Evolutionary conservation across 2,797 vertebrate genomes (phyloP), one percentile per base, ranked within the genome.

Genomic region (Alcedo atthis): DNA sequence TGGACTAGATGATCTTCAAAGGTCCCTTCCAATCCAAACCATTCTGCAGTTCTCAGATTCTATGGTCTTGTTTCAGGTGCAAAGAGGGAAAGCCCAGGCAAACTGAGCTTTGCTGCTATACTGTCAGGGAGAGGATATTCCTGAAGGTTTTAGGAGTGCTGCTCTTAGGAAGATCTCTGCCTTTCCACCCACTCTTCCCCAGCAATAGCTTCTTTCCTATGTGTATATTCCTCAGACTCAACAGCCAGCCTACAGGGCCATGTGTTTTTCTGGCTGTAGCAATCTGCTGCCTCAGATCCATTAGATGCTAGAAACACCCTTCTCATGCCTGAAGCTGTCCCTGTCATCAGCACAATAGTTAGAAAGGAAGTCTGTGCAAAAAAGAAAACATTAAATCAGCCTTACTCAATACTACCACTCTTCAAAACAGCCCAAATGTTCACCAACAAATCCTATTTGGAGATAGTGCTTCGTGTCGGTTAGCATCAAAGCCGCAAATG

Each of bases 191-290:
- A 25, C 42, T 26, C 9, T 77, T 45, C 48, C 22, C 30, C 43
- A 59, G 77, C 40, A 77, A 12, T 26, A 82, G 46, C 48, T 81
- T 11, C 35, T 67, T 77, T 92, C 30, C 53, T 55, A 9, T 1
- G 0, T 0, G 0, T 8, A 5, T 61, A 22, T 59, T 70, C 15
- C 43, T 74, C 53, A 81, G 62, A 51, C 28, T 59, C 61, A 63
- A n/a, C 77, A 77, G 66, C 81, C 51, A 49, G 57, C 33, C 68
- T 58, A 22, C 69, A 69, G 73, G 25, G 48, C 43, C 30, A 4
- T 21, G 35, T 74, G 61, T 93, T 93, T 61, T 76, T 10, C 76
- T 85, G 64, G 19, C 48, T 74, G 63, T 40, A 83, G 55, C 85
- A 70, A 40, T 82, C 67, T 87, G 55, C 54, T 37, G 16, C 68